These are phyloP conservation scores for Mystacides longicornis DNA, from an alignment of 2,888 invertebrate species.

Conservation along the genomic window DNA sequence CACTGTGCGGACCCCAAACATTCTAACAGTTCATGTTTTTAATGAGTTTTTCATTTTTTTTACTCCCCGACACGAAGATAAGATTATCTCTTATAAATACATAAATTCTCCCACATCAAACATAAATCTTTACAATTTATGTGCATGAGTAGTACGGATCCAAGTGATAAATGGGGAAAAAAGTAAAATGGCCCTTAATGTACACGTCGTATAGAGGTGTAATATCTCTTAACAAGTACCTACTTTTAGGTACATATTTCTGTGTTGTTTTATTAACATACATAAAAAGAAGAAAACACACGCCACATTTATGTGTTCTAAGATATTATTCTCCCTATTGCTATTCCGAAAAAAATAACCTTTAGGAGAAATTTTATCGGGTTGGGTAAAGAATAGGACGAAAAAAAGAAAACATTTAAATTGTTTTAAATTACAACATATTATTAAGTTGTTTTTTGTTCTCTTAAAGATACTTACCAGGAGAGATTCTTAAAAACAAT, in stretches of 20 bases:
- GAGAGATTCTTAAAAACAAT: too few species aligned
- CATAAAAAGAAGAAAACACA: too few species aligned
- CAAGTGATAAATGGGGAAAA: not conserved
- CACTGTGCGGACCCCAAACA: too few species aligned
- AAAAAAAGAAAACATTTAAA: too few species aligned
- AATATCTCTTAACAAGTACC: not conserved
- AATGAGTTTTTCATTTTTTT: too few species aligned
- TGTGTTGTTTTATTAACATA: not conserved
- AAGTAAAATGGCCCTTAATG: not conserved
- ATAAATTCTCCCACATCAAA: not conserved
- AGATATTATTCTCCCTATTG: not conserved
- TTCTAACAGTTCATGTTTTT: too few species aligned
- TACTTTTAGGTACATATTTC: not conserved
- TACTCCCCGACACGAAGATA: not conserved
- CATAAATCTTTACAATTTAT: conserved; percentile 1
- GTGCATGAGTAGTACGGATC: not conserved
- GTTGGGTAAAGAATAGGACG: too few species aligned
- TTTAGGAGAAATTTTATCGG: too few species aligned
- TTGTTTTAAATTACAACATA: too few species aligned
- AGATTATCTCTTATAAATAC: not conserved
- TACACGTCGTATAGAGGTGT: not conserved
- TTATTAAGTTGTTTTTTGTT: too few species aligned
- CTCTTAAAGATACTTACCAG: too few species aligned
- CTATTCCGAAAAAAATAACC: too few species aligned
- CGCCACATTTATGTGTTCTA: not conserved